Base-by-base conservation (phyloP, 2,797 vertebrate genomes). In the Helostoma temminkii region DNA sequence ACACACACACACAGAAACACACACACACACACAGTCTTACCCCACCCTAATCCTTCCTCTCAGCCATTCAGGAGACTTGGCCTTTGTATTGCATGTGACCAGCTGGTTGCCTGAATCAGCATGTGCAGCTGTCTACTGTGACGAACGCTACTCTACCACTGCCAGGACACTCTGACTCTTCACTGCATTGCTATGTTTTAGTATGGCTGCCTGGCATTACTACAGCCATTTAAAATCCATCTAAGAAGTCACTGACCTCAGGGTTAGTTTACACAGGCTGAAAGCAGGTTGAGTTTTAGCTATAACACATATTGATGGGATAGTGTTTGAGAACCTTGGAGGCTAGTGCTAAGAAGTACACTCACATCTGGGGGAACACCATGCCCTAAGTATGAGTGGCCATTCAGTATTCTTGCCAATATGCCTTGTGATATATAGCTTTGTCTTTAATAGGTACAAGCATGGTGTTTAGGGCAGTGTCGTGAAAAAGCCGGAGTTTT, bases 371-470 rank as follows among this genome's bases (percentile, higher is more conserved):
- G 64, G 67, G 69, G 49, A 82, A 71, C 69, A 72, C 67, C 36
- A 30, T 75, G 76, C 77, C 85, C 82, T 70, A 85, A 80, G 61
- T 42, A 68, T 34, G 77, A 85, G 78, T 71, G 80, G 79, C 65
- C 80, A 77, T 83, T 89, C 81, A 63, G 74, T 80, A 66, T 62
- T 82, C 78, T 83, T 87, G 91, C 90, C 89, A 90, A 90, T 90
- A 90, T 59, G 66, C 55, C 49, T 48, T 9, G 32, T 92, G 89
- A 93, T 91, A 83, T 90, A 91, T 77, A 54, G 82, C 83, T 81
- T 74, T 77, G 80, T 87, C 83, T 89, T 89, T 90, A 91, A 93
- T 91, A 92, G 83, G 83, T 87, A 87, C 56, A 66, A 85, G 84
- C 70, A 45, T 55, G 66, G 82, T 77, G 83, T 86, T 81, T 69